Base-by-base conservation (phyloP, 2,888 invertebrate genomes). In the Phalera bucephala region DNA sequence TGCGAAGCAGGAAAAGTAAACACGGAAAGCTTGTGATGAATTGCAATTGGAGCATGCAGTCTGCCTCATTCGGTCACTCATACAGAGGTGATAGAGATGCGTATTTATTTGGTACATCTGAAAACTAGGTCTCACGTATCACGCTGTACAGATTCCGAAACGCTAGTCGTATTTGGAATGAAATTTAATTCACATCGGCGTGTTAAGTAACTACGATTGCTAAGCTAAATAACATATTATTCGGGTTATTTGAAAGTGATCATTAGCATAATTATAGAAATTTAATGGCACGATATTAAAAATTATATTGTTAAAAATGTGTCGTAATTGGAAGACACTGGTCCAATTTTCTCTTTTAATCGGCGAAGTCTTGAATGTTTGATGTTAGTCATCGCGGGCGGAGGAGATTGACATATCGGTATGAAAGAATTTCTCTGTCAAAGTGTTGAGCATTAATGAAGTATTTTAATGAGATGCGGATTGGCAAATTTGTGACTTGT, bases 401-500 rank as follows among this genome's bases (percentile, higher is more conserved):
- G 22, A 2, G 11, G 15, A 23, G 36, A 23, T 46, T 40, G 50
- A 45, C 54, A 54, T 54, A 52, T 47, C 31, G 36, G 27, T 34
- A 20, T 34, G 45, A 64, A 35, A 44, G 36, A 45, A 52, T 47
- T 51, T 52, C 56, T 50, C 44, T 46, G 32, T 31, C n/a, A 22
- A 20, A 40, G 26, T 33, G 33, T 25, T 35, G 42, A 39, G 36
- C 42, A 40, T 54, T 58, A 58, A 58, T 59, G 51, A 54, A 52
- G 33, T 28, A 42, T 26, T 56, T 57, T 60, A 58, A 51, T 46
- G 39, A 53, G 40, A 42, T 47, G 58, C 45, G 47, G 58, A 45
- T 42, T 61, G 65, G 64, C 45, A 52, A 61, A 58, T 60, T 58
- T 50, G 65, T 61, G 62, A 52, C 59, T 59, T 66, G 61, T 59